Conservation (phyloP, 2,888 invertebrate genomes). For the Galeruca laticollis region DNA sequence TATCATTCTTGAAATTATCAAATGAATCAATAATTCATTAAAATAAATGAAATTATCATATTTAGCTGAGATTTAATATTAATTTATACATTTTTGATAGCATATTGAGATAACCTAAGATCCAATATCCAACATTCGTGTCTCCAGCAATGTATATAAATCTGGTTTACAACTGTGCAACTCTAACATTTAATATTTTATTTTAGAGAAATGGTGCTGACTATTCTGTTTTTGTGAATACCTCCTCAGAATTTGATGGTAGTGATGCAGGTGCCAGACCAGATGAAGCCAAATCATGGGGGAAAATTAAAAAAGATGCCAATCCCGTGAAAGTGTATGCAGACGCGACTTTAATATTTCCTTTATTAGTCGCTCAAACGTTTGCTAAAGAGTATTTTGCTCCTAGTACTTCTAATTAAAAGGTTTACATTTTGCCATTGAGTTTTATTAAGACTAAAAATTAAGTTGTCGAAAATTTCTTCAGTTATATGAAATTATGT, state of each 20-base stretch:
- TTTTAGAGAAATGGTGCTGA: slow-evolving; percentile 93
- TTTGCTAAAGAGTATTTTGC: slow-evolving; percentile 78
- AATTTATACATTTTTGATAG: no score
- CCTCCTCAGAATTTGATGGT: slow-evolving; percentile 95
- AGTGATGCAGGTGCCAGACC: slow-evolving; percentile 98
- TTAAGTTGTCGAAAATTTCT: no score
- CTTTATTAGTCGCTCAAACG: slow-evolving; percentile 94
- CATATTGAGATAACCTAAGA: no score
- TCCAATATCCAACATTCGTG: no score
- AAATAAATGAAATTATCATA: no score
- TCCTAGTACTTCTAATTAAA: slow-evolving; percentile 9
- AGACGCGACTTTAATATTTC: slow-evolving; percentile 95
- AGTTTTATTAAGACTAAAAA: background rate
- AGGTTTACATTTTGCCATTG: background rate
- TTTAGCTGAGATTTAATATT: no score
- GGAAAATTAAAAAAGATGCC: slow-evolving; percentile 92
- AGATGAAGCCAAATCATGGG: slow-evolving; percentile 99
- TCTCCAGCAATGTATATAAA: no score
- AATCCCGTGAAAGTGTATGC: slow-evolving; percentile 93
- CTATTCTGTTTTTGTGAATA: slow-evolving; percentile 94
- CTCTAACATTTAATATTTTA: background rate
- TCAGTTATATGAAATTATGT: no score
- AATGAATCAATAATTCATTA: no score
- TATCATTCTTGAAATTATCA: no score
- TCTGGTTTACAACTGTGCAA: slow-evolving; percentile 18